Conservation (phyloP, 1,140 invertebrate genomes). For the Drosophila nikananu region DNA sequence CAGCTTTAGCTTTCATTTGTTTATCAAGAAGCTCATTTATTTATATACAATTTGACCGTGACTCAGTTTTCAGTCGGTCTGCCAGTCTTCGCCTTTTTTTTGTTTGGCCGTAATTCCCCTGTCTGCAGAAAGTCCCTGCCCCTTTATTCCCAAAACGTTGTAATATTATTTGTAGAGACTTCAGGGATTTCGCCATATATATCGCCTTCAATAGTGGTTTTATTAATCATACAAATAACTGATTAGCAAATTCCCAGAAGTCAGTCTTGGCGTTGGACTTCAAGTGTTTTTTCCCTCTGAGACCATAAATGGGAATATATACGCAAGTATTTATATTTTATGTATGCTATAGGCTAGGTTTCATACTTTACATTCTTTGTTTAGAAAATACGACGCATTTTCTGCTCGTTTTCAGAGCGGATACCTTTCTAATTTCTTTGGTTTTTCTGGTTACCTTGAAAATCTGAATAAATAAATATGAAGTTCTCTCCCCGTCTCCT, state of each 20-base stretch:
- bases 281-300: constrained; percentile 8
- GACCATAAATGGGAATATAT: background rate
- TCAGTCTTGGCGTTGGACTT: background rate
- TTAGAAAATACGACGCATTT: constrained; percentile 15
- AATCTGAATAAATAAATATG: background rate
- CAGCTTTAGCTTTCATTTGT: constrained; percentile 25
- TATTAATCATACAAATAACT: constrained; percentile 5
- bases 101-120: constrained; percentile 25
- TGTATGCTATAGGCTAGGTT: background rate
- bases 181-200: background rate
- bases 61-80: constrained; percentile 56
- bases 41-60: constrained; percentile 63
- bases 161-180: constrained; percentile 22
- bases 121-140: background rate
- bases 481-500: background rate
- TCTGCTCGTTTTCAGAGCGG: background rate
- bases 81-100: constrained; percentile 11
- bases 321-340: background rate
- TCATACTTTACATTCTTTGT: background rate
- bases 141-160: constrained; percentile 7
- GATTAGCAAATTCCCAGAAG: constrained; percentile 16
- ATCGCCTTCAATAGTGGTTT: background rate
- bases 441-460: background rate
- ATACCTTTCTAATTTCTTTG: background rate
- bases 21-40: constrained; percentile 46